Evolutionary conservation across 2,113 vertebrate genomes (phyloP), one percentile per base, ranked within the genome.

Genomic region (Chaetorhynchus papuensis): DNA sequence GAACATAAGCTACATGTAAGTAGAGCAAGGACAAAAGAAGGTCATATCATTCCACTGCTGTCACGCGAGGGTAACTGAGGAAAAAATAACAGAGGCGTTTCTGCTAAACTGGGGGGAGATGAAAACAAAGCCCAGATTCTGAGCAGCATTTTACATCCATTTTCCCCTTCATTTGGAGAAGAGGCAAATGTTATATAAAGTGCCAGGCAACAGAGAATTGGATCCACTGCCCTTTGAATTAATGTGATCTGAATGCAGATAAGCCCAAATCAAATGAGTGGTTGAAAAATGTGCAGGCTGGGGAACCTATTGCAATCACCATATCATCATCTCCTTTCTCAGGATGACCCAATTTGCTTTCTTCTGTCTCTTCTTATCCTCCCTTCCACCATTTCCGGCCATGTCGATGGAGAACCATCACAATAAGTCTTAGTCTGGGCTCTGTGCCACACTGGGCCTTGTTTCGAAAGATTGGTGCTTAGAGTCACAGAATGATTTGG

Each of bases 1-100:
- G 71, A 66, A 86, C 44, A 78, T 61, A 91, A 85, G 64, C 79
- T 78, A 47, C 42, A 31, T 44, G 7, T 61, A 91, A 88, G 75
- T 88, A 81, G 79, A 93, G 60, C 90, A 96, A 97, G 93, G 88
- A 83, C 37, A 1, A 88, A 93, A 83, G 31, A 86, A 85, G 76
- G 93, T 85, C 83, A 49, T 20, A 27, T 52, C 0, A 0, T 94
- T 83, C 52, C 5, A 1, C 27, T 66, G 41, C 60, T 84, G 47
- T 56, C 76, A 89, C 0, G 1, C 2, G 18, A 86, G 42, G 23
- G 20, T 22, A 88, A 78, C 56, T 66, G 20, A 42, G 47, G 68
- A 65, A 83, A 83, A 88, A 90, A 56, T 27, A 87, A 69, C 19
- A 54, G 59, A 76, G 57, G 15, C 27, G 54, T 69, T 77, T 74